These are phyloP conservation scores for Phataginus tricuspis DNA, from an alignment of 2,797 vertebrate species.

Conservation along the genomic window DNA sequence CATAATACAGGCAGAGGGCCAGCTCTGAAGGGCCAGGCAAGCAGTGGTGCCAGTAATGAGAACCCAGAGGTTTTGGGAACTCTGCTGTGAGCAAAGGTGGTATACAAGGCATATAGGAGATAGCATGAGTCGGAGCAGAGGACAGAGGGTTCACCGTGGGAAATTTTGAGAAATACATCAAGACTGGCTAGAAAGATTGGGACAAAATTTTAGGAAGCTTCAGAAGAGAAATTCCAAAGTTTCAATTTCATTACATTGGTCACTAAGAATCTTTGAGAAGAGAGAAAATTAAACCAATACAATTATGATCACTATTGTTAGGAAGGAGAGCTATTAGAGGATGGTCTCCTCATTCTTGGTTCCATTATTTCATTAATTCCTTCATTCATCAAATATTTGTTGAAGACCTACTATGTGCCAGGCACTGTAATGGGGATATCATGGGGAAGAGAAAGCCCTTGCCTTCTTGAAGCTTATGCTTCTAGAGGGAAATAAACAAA, in stretches of 20 bases:
- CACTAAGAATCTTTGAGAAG: constrained; percentile 31
- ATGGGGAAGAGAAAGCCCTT: not conserved
- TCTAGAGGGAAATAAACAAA: not conserved
- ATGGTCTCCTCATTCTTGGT: not conserved
- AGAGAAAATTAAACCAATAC: not conserved
- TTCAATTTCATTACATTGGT: not conserved
- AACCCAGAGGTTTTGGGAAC: not conserved
- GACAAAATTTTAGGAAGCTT: not conserved
- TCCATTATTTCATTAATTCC: not conserved
- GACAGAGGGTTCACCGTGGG: not conserved
- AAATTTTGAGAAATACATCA: not conserved
- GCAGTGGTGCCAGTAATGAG: not conserved
- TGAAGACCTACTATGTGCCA: not conserved
- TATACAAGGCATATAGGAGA: not conserved
- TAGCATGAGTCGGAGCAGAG: not conserved
- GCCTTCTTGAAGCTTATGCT: not conserved
- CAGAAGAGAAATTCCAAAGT: constrained; percentile 11
- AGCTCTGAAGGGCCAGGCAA: not conserved
- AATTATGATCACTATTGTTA: not conserved
- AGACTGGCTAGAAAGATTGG: not conserved
- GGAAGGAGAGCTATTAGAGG: not conserved
- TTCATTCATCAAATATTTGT: not conserved
- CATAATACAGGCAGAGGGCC: not conserved
- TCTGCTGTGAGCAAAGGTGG: not conserved
- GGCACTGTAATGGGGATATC: not conserved